phyloP scores from a whole-genome alignment of 2,888 invertebrate species.

The Lasioglossum malachurum region DNA sequence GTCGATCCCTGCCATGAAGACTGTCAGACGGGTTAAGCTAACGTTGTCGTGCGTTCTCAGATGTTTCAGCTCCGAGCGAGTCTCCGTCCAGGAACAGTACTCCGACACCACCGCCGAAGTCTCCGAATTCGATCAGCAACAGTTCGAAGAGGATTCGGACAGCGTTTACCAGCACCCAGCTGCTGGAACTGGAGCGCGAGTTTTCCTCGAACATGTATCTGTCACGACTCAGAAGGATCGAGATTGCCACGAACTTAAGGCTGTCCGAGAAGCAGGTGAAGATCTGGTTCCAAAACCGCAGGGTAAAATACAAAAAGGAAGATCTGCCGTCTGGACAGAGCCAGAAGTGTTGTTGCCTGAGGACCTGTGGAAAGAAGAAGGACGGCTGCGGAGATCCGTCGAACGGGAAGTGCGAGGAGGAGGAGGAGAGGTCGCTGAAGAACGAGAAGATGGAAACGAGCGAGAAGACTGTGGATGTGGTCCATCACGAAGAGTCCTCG shows the following conservation, averaged over 20 bases:
- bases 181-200: constrained; percentile 92
- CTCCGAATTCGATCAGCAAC: constrained; percentile 82
- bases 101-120: constrained; percentile 85
- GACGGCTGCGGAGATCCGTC: constrained; percentile 70
- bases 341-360: constrained; percentile 86
- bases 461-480: constrained; percentile 26
- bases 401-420: constrained; percentile 62
- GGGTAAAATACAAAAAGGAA: constrained; percentile 97
- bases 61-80: constrained; percentile 82
- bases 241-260: constrained; percentile 95
- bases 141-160: constrained; percentile 96
- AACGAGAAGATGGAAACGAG: constrained; percentile 52
- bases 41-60: constrained; percentile 66
- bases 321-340: constrained; percentile 87
- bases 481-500: constrained; percentile 41
- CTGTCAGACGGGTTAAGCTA: neutral
- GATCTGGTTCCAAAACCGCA: constrained; percentile 97
- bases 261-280: constrained; percentile 98
- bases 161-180: constrained; percentile 95
- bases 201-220: constrained; percentile 96
- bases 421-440: constrained; percentile 53
- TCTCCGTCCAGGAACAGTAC: constrained; percentile 85
- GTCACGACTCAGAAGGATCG: constrained; percentile 94
- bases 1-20: no score
- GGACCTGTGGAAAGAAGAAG: constrained; percentile 84